phyloP scores from a whole-genome alignment of 1,140 invertebrate genomes.

The Lepidurus couesii region DNA sequence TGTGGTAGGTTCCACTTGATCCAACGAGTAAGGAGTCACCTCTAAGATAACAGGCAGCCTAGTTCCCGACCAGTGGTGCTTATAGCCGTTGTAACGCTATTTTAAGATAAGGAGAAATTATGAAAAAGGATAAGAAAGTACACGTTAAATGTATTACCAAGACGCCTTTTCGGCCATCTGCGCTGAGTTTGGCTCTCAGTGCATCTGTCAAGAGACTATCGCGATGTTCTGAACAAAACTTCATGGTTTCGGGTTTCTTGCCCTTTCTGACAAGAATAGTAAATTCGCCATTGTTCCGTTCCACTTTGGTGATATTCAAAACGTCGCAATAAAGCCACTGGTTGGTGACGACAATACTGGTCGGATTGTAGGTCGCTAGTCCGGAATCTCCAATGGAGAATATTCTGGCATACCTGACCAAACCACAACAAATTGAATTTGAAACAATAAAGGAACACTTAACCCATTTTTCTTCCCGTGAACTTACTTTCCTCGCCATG shows the following conservation, averaged over 20 bases:
- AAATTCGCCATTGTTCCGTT: constrained; percentile 60
- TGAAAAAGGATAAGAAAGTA: constrained; percentile 45
- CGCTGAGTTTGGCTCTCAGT: constrained; percentile 50
- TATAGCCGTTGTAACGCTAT: constrained; percentile 83
- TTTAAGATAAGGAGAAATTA: constrained; percentile 39
- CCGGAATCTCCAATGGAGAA: constrained; percentile 92
- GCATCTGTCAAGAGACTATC: constrained; percentile 87
- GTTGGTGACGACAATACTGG: constrained; percentile 91
- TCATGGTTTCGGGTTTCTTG: constrained; percentile 87
- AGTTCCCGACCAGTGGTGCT: constrained; percentile 92
- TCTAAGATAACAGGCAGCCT: constrained; percentile 79
- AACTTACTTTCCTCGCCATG: background rate
- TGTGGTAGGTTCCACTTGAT: constrained; percentile 81
- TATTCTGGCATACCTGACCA: constrained; percentile 85
- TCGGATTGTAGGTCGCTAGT: constrained; percentile 95
- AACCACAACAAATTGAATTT: constrained; percentile 37
- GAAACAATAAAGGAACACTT: constrained; percentile 24
- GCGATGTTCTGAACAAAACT: constrained; percentile 94
- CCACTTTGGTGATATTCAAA: constrained; percentile 61
- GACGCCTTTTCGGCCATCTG: constrained; percentile 34
- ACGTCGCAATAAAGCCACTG: constrained; percentile 83
- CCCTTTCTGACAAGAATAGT: constrained; percentile 76
- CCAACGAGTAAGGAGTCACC: constrained; percentile 78
- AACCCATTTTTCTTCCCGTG: too few species aligned
- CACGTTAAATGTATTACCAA: background rate